Evolutionary conservation across 30 jellyfish, hydroid and myxozoan genomes (phyloP).

Genomic region (Chrysaora quinquecirrha): DNA sequence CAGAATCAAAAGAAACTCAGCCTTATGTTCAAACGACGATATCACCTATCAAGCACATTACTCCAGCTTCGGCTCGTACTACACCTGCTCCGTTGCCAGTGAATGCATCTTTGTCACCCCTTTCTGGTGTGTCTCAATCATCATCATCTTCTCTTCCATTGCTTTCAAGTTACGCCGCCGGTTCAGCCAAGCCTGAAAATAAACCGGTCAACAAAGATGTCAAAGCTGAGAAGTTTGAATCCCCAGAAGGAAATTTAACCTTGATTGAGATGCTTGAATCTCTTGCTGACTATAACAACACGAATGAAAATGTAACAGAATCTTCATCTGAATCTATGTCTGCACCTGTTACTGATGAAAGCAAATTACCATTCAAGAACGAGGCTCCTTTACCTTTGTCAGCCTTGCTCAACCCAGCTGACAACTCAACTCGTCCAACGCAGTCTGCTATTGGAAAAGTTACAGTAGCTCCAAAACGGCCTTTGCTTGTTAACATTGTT

Average conservation of each 20-base stretch:
- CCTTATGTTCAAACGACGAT: too few relatives aligned
- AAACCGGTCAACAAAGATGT: background rate
- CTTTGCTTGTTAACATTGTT: conserved; percentile 30
- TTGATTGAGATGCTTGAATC: conserved; percentile 29
- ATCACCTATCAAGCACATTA: conserved; percentile 16
- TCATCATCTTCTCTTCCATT: background rate
- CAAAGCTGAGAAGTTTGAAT: background rate
- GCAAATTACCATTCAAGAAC: conserved; percentile 53
- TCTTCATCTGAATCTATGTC: background rate
- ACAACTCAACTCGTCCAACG: background rate
- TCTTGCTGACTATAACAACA: conserved; percentile 22
- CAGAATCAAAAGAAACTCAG: too few relatives aligned
- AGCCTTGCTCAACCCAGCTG: conserved; percentile 63
- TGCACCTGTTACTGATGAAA: conserved; percentile 1
- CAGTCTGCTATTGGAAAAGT: background rate
- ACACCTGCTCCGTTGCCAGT: conserved; percentile 31
- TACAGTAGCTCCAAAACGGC: conserved; percentile 28
- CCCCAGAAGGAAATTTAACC: conserved; percentile 23
- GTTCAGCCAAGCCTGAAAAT: background rate
- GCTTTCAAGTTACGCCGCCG: background rate
- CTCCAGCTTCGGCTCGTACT: conserved; percentile 19
- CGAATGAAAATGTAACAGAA: background rate
- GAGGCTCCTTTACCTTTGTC: conserved; percentile 57
- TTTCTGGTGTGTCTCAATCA: background rate
- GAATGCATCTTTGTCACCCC: background rate